Percentiles rank a stretch among this genome's conserved stretches.
These are phyloP conservation scores for Actinia equina DNA, from an alignment of 64 coral and sea anemone genomes.

Conservation along the genomic window DNA sequence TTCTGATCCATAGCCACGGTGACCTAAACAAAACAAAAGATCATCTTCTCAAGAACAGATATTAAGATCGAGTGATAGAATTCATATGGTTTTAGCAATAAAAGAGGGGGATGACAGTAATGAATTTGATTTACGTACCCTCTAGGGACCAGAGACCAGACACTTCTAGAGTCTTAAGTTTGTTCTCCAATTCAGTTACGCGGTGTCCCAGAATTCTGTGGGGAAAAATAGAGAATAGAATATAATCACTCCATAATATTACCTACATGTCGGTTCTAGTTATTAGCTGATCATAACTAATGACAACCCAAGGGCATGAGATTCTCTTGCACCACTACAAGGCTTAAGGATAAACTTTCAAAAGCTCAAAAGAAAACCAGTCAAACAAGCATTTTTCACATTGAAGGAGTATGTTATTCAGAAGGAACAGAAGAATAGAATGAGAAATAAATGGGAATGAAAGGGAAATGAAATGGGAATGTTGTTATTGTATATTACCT, in stretches of 20 bases:
- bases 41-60: neutral
- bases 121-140: slow-evolving; percentile 39
- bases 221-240: neutral
- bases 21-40: slow-evolving; percentile 21
- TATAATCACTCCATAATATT: neutral
- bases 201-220: slow-evolving; percentile 86
- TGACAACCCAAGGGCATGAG: too few relatives aligned
- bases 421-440: too few relatives aligned
- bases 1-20: slow-evolving; percentile 62
- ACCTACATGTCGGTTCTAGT: too few relatives aligned
- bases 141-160: slow-evolving; percentile 84
- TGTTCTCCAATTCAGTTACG: slow-evolving; percentile 87
- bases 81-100: too few relatives aligned
- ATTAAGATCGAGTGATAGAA: neutral
- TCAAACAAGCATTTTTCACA: too few relatives aligned
- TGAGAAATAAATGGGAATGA: neutral
- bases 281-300: too few relatives aligned
- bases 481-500: slow-evolving; percentile 49
- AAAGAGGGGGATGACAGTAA: too few relatives aligned
- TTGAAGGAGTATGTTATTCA: too few relatives aligned
- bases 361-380: too few relatives aligned
- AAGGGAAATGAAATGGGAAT: neutral
- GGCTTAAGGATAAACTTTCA: too few relatives aligned
- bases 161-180: slow-evolving; percentile 90
- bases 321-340: too few relatives aligned